phyloP scores from a whole-genome alignment of 1,140 invertebrate genomes.

The Oncopeltus fasciatus region DNA sequence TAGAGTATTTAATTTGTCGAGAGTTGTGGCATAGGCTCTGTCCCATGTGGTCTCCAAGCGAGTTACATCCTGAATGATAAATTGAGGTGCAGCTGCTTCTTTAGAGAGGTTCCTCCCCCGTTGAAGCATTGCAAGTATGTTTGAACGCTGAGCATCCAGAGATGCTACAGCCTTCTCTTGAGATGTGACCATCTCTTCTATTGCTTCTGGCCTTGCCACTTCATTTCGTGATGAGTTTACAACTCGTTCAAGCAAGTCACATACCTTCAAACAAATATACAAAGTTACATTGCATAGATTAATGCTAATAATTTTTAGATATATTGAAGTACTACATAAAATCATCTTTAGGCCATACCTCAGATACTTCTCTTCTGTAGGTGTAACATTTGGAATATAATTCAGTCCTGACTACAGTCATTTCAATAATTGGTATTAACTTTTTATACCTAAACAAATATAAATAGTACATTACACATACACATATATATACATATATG shows the following conservation, averaged over 20 bases:
- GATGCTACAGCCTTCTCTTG: constrained; percentile 67
- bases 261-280: constrained; percentile 34
- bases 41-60: constrained; percentile 77
- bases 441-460: constrained; percentile 50
- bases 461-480: no score
- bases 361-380: constrained; percentile 72
- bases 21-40: constrained; percentile 68
- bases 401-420: constrained; percentile 81
- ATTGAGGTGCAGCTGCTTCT: constrained; percentile 69
- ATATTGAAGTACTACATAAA: no score
- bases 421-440: constrained; percentile 79
- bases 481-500: no score
- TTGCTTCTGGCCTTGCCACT: constrained; percentile 55
- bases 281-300: no score
- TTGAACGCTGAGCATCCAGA: constrained; percentile 69
- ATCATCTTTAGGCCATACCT: no score
- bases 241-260: constrained; percentile 54
- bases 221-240: constrained; percentile 44
- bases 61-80: constrained; percentile 68
- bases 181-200: constrained; percentile 56
- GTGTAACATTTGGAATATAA: constrained; percentile 83
- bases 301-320: no score
- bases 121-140: constrained; percentile 80
- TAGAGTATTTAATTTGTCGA: constrained; percentile 65
- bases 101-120: constrained; percentile 62